Percentiles rank a stretch among this genome's conserved stretches.
These are phyloP conservation scores for Blastomussa wellsi DNA, from an alignment of 92 coral and sea anemone species.

Conservation along the genomic window DNA sequence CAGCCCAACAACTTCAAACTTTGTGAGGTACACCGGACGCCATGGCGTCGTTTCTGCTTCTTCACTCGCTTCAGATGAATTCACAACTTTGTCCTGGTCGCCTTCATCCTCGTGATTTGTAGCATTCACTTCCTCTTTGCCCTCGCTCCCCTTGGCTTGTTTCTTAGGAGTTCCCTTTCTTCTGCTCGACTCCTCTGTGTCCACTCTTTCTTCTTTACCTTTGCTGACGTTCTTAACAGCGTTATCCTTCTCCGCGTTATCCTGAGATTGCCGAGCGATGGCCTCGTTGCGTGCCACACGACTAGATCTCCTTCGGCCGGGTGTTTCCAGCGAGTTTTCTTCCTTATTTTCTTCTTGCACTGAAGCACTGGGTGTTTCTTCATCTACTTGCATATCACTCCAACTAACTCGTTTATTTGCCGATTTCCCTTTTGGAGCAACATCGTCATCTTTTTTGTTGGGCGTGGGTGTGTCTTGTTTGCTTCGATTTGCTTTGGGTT, in stretches of 20 bases:
- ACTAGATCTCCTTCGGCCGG: conserved; percentile 73
- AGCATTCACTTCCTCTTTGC: conserved; percentile 41
- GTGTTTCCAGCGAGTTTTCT: conserved; percentile 34
- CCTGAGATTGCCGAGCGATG: conserved; percentile 51
- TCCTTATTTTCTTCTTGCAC: conserved; percentile 8
- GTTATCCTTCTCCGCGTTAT: conserved; percentile 47
- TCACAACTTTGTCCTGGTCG: conserved; percentile 42
- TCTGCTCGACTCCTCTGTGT: conserved; percentile 9
- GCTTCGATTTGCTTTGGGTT: conserved; percentile 1
- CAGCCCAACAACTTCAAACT: conserved; percentile 73
- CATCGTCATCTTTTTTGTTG: conserved; percentile 2
- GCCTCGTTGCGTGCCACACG: conserved; percentile 64
- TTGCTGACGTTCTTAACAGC: conserved; percentile 18
- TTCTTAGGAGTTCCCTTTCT: conserved; percentile 36
- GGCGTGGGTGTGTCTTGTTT: background rate
- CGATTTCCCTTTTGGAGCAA: background rate
- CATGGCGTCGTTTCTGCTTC: conserved; percentile 64
- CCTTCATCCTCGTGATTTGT: conserved; percentile 47
- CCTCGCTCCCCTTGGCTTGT: conserved; percentile 44
- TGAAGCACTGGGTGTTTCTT: conserved; percentile 16
- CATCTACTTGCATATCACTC: conserved; percentile 18
- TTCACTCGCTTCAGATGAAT: conserved; percentile 34
- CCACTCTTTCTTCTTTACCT: conserved; percentile 27
- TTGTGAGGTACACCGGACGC: conserved; percentile 86
- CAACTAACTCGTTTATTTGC: background rate